Percentiles rank a stretch among this genome's conserved stretches.
Conservation (phyloP, 2,888 invertebrate genomes). For the Drosophila mettleri region DNA sequence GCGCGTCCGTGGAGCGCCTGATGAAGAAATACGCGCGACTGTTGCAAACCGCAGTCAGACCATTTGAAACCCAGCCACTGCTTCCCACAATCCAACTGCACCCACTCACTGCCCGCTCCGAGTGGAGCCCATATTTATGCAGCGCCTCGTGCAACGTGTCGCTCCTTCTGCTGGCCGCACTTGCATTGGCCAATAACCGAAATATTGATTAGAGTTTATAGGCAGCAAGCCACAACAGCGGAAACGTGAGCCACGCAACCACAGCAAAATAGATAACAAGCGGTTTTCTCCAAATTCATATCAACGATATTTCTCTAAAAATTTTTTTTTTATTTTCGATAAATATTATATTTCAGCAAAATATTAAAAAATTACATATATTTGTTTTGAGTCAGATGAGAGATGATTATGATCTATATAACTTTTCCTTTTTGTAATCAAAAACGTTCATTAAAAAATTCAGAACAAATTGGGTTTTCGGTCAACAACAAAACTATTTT, state of each 20-base stretch:
- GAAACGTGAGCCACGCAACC: conserved; percentile 17
- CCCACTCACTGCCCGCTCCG: not conserved
- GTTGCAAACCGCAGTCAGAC: conserved; percentile 70
- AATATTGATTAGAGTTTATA: conserved; percentile 79
- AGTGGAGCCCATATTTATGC: conserved; percentile 62
- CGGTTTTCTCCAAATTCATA: conserved; percentile 10
- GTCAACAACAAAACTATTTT: too few relatives aligned
- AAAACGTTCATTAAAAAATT: too few relatives aligned
- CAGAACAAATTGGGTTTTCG: too few relatives aligned
- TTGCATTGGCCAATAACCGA: conserved; percentile 75
- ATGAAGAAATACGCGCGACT: conserved; percentile 71
- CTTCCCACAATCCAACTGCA: not conserved
- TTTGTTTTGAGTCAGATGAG: too few relatives aligned
- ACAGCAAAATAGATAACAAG: conserved; percentile 18
- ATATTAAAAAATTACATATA: too few relatives aligned
- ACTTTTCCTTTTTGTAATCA: too few relatives aligned
- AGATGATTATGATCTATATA: too few relatives aligned
- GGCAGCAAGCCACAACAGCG: conserved; percentile 30
- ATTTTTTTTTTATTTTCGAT: too few relatives aligned
- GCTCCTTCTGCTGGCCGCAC: conserved; percentile 30
- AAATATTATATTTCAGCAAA: too few relatives aligned
- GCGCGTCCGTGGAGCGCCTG: conserved; percentile 54
- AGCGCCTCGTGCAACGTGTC: conserved; percentile 47
- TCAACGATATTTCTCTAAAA: conserved; percentile 8
- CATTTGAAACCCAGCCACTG: not conserved